Base-by-base conservation (phyloP, 2,888 invertebrate genomes). In the Antheraea assamensis region DNA sequence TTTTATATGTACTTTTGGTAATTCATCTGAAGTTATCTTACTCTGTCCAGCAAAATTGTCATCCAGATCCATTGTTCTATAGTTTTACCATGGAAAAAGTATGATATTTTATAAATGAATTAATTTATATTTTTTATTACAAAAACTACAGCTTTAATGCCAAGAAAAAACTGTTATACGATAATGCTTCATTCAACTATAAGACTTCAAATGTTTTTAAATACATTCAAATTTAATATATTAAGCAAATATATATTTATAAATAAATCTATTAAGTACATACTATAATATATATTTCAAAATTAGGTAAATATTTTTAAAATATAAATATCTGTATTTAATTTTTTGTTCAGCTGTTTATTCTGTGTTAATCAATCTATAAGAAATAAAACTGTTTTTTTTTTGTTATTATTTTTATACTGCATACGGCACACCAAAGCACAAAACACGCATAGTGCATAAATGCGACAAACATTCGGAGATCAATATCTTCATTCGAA, bases 1-100 rank as follows among this genome's bases (percentile, higher is more conserved):
- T 89, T 88, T 91, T 85, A 87, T 87, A 88, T 94, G 94, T 87
- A 94, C 91, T 90, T 91, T 90, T 79, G 94, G 93, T 78, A 93
- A 85, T 81, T 93, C 92, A 68, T 84, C 88, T 71, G 85, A 79
- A 71, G 85, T 78, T 85, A 87, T 79, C 87, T 86, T 91, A 86
- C 81, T 81, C 80, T 81, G 82, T 79, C 83, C 81, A 81, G 83
- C 84, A 84, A 83, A 81, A 81, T 84, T 87, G 75, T 89, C 90
- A 83, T 87, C 91, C 74, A 80, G 83, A 76, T 93, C 93, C 94
- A 94, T 93, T 83, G 85, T 49, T 72, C 72, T 72, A 68, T 55
- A 27, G 61, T 35, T 35, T 35, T 66, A 66, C 19, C 66, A 66
- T 66, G 66, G 30, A 66, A 66, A 66, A 66, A 61, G 27, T 61